Percentiles rank a stretch among this genome's conserved stretches.
Conservation (phyloP, 1,140 invertebrate genomes). For the Anthonomus grandis region DNA sequence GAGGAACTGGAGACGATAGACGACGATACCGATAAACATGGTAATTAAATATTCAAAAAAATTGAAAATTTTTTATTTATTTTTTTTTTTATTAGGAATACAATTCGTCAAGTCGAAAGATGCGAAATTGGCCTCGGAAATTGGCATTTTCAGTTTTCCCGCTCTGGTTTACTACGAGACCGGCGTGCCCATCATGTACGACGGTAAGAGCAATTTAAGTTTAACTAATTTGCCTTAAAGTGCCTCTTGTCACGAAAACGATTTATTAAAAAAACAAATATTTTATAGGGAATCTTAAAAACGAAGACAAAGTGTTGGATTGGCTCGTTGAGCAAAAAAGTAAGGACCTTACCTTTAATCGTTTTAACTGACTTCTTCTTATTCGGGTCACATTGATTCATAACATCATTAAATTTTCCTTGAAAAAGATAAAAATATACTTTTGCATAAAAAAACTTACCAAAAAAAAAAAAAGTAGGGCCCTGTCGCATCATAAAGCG, state of each 20-base stretch:
- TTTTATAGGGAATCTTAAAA: constrained; percentile 89
- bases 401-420: too few relatives aligned
- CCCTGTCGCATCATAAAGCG: too few relatives aligned
- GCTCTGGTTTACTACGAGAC: constrained; percentile 90
- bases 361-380: too few relatives aligned
- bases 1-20: constrained; percentile 91
- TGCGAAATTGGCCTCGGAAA: constrained; percentile 81
- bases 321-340: constrained; percentile 93
- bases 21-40: constrained; percentile 88
- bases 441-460: too few relatives aligned
- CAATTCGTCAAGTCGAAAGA: constrained; percentile 94
- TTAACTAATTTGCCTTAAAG: background rate
- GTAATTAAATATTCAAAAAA: constrained; percentile 56
- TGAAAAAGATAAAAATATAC: too few relatives aligned
- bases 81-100: constrained; percentile 25
- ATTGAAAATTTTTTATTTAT: background rate
- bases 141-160: constrained; percentile 88
- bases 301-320: constrained; percentile 92
- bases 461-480: too few relatives aligned
- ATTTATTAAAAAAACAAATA: too few relatives aligned
- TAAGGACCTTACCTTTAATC: constrained; percentile 65
- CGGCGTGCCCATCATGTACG: constrained; percentile 89
- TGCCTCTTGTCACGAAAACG: background rate
- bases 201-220: constrained; percentile 80
- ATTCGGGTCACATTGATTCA: too few relatives aligned